phyloP scores from a whole-genome alignment of 2,888 invertebrate species.

The Limnephilus auricula region DNA sequence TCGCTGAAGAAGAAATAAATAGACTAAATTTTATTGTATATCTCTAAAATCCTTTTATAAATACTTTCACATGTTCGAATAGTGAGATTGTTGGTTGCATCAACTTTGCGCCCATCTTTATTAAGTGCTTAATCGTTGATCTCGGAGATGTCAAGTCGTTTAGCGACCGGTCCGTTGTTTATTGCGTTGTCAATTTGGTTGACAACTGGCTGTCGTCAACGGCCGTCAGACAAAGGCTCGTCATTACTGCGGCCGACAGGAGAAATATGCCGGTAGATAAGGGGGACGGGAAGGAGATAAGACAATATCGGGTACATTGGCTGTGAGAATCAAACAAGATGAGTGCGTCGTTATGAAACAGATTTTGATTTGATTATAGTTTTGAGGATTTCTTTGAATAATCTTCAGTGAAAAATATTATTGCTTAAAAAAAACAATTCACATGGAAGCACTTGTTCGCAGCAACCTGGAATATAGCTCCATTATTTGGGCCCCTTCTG shows the following conservation, averaged over 20 bases:
- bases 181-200: background rate
- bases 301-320: background rate
- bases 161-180: background rate
- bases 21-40: no score
- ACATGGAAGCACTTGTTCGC: no score
- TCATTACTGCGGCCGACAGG: constrained; percentile 2
- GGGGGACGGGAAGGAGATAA: background rate
- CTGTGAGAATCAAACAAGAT: background rate
- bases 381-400: no score
- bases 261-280: background rate
- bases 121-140: background rate
- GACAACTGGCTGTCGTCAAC: background rate
- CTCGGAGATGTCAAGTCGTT: background rate
- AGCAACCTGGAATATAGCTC: no score
- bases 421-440: no score
- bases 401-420: no score
- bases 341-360: background rate
- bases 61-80: background rate
- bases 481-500: no score
- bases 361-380: background rate
- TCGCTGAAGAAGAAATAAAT: no score
- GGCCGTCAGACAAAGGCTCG: background rate
- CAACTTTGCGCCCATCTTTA: background rate
- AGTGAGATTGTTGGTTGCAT: background rate
- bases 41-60: background rate